These are phyloP conservation scores for Cydia splendana DNA, from an alignment of 1,140 invertebrate species.

Conservation along the genomic window DNA sequence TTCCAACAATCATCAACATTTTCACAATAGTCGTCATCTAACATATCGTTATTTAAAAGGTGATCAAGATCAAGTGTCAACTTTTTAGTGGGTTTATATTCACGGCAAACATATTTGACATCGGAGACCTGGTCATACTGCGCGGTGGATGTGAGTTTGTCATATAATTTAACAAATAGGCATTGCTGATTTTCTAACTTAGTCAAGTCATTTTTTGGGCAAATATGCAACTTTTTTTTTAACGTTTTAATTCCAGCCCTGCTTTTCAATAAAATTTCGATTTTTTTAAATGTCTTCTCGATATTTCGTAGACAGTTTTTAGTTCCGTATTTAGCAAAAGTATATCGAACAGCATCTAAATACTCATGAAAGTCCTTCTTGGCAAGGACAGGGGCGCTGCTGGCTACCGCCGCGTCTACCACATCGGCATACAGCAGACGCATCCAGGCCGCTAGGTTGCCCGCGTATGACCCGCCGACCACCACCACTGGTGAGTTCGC, in stretches of 20 bases:
- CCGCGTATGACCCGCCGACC: conserved; percentile 89
- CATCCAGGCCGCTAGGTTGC: conserved; percentile 86
- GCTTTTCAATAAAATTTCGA: conserved; percentile 22
- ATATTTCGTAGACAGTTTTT: conserved; percentile 21
- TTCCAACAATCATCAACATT: conserved; percentile 10
- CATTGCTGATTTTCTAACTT: not conserved
- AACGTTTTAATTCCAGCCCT: conserved; percentile 10
- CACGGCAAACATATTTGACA: not conserved
- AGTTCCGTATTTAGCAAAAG: conserved; percentile 30
- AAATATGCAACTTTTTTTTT: conserved; percentile 33
- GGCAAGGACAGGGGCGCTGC: conserved; percentile 84
- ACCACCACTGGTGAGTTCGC: conserved; percentile 78
- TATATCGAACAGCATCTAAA: conserved; percentile 23
- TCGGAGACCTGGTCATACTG: not conserved
- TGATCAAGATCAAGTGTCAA: not conserved
- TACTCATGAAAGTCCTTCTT: conserved; percentile 79
- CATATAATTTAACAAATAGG: not conserved
- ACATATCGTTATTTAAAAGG: not conserved
- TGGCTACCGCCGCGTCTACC: conserved; percentile 83
- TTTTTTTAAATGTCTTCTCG: conserved; percentile 2
- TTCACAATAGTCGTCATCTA: not conserved
- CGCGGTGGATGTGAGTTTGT: not conserved
- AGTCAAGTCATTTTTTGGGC: not conserved
- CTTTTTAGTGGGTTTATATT: not conserved
- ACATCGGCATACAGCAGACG: conserved; percentile 87